A percentile compares a stretch with the other conserved stretches of the same genome.
phyloP scores from a whole-genome alignment of 2,797 vertebrate genomes.

The Alexandromys oeconomus region DNA sequence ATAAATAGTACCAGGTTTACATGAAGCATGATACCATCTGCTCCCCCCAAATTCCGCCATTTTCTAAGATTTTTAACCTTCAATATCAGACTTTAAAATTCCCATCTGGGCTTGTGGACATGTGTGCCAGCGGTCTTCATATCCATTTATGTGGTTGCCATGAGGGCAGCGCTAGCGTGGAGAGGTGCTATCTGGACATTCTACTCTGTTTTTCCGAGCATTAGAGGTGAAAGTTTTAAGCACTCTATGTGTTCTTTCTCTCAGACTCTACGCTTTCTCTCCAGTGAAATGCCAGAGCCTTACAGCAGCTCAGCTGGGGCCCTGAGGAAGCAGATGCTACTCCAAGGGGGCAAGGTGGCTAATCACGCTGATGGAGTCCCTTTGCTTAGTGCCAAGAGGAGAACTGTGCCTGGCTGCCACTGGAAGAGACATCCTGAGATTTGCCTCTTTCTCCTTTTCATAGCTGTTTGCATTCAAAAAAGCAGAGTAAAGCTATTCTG shows the following conservation, averaged over 20 bases:
- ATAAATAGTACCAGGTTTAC: not conserved
- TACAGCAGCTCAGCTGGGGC: rapidly evolving
- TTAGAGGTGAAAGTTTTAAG: not conserved
- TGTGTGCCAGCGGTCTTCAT: no score
- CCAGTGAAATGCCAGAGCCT: not conserved
- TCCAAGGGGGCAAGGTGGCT: not conserved
- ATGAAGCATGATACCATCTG: rapidly evolving
- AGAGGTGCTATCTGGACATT: not conserved
- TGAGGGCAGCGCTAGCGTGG: rapidly evolving
- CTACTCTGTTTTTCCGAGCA: not conserved
- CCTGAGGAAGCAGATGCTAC: not conserved
- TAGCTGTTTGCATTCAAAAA: constrained; percentile 1
- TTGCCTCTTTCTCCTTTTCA: constrained; percentile 37
- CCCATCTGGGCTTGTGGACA: not conserved
- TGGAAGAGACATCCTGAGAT: not conserved
- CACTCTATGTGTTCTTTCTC: not conserved
- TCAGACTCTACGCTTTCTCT: rapidly evolving
- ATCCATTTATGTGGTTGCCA: rapidly evolving
- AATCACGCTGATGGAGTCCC: not conserved
- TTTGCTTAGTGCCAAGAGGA: not conserved
- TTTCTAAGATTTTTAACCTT: not conserved
- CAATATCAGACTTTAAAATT: not conserved
- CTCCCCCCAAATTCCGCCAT: not conserved
- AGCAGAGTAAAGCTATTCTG: not conserved
- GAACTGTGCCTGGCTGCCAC: not conserved